Evolutionary conservation across 2,888 invertebrate genomes (phyloP), one percentile per base, ranked within the genome.

Genomic region (Pemphredon lugubris): DNA sequence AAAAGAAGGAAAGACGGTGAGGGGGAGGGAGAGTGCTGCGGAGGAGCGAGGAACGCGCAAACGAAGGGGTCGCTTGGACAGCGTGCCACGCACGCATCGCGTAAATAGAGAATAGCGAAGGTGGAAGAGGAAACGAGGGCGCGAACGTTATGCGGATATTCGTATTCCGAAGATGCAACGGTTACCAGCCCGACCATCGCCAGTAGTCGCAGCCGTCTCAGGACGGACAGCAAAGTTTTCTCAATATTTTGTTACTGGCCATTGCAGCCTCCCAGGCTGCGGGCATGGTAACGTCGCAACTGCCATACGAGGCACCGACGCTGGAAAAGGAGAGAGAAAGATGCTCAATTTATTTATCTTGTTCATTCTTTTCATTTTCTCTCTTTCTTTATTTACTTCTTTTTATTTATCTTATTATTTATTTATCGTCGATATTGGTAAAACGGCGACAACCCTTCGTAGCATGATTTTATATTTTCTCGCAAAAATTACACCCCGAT

Each of bases 101-200:
- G 69, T 70, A 60, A 70, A 59, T 60, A 70, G 67, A 70, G 69
- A n/a, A 67, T 55, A 60, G 54, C 54, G 40, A 26, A 26, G 23
- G 55, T 26, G 26, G 50, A 37, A 9, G 21, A 30, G 13, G 13
- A 42, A 16, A 23, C 39, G 23, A 39, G 37, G 59, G 39, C 37
- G 20, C 9, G 1, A 9, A 44, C 61, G 50, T 75, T 68, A 75
- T 72, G 69, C 14, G 72, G 51, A 64, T 72, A 78, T 78, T 78
- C 71, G 79, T 78, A 78, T 79, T 68, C 79, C 45, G 50, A 13
- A 53, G 59, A 45, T 57, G 44, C 53, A 34, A 18, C 48, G 60
- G 58, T 60, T 54, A 50, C 32, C 42, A 53, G 18, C 1, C 26
- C 4, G 23, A n/a, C 47, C 30, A 21, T 11, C 26, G 30, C 6